These are phyloP conservation scores for Nesogale talazaci DNA, from an alignment of 2,113 vertebrate species.

Conservation along the genomic window DNA sequence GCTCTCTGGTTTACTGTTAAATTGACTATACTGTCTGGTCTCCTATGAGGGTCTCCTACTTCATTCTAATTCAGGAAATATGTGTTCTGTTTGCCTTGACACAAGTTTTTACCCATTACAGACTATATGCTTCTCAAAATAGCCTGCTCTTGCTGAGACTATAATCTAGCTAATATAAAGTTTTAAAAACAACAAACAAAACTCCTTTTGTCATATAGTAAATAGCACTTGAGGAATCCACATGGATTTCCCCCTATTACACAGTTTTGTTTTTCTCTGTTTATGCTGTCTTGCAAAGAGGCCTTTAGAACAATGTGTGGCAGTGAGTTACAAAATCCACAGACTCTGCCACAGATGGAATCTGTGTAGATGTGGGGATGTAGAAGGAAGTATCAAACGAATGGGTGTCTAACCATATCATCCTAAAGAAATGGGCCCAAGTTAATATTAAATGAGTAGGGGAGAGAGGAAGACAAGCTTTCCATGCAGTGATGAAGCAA, in stretches of 20 bases:
- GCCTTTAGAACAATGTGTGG: background rate
- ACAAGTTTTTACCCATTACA: conserved; percentile 25
- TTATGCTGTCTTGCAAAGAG: conserved; percentile 34
- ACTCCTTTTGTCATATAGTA: background rate
- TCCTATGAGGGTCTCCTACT: background rate
- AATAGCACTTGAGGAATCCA: conserved; percentile 41
- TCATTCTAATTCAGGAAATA: conserved; percentile 63
- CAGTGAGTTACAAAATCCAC: background rate
- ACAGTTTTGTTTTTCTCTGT: background rate
- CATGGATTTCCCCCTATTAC: background rate
- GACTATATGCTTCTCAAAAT: conserved; percentile 50
- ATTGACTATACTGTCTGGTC: background rate
- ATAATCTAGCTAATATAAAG: conserved; percentile 28
- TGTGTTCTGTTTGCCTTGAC: conserved; percentile 46
- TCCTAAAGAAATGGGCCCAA: conserved; percentile 3
- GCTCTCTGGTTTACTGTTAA: conserved; percentile 4
- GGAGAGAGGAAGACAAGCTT: background rate
- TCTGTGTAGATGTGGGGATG: background rate
- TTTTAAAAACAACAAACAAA: conserved; percentile 42
- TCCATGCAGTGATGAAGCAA: conserved; percentile 33
- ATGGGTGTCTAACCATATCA: background rate
- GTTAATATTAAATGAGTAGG: conserved; percentile 5
- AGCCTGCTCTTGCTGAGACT: conserved; percentile 26
- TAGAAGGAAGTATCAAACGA: background rate
- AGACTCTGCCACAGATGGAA: background rate